These are phyloP conservation scores for Drosophila sp. DNA, from an alignment of 1,140 invertebrate species.

Conservation along the genomic window DNA sequence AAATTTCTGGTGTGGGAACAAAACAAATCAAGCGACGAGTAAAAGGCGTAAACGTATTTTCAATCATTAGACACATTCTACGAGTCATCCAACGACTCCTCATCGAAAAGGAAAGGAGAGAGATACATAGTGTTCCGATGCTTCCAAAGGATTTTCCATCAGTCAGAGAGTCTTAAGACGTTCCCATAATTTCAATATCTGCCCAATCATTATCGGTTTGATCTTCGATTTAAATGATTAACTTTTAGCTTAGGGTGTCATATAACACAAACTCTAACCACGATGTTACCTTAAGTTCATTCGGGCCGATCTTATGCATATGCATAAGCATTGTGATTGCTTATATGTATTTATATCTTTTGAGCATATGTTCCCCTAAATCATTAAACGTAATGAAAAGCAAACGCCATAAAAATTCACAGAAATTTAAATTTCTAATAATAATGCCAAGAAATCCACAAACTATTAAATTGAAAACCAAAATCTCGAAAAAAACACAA, in stretches of 20 bases:
- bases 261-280: constrained; percentile 9
- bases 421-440: constrained; percentile 54
- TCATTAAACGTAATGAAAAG: constrained; percentile 29
- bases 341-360: constrained; percentile 28
- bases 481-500: constrained; percentile 50
- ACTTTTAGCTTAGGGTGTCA: constrained; percentile 8
- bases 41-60: constrained; percentile 29
- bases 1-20: constrained; percentile 10
- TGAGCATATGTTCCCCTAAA: constrained; percentile 23
- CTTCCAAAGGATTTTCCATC: neutral
- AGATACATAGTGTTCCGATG: neutral
- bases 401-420: constrained; percentile 35
- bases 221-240: constrained; percentile 3
- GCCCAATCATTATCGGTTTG: constrained; percentile 1
- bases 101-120: too few species aligned
- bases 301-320: constrained; percentile 30
- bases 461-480: constrained; percentile 57
- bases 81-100: too few species aligned
- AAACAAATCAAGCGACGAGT: neutral
- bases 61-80: neutral
- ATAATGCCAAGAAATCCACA: constrained; percentile 47
- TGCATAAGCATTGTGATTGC: constrained; percentile 20
- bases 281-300: neutral
- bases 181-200: neutral
- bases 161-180: neutral